Evolutionary conservation across 2,888 invertebrate species (phyloP), one percentile per base, ranked within the genome.

Genomic region (Synanthedon tipuliformis): DNA sequence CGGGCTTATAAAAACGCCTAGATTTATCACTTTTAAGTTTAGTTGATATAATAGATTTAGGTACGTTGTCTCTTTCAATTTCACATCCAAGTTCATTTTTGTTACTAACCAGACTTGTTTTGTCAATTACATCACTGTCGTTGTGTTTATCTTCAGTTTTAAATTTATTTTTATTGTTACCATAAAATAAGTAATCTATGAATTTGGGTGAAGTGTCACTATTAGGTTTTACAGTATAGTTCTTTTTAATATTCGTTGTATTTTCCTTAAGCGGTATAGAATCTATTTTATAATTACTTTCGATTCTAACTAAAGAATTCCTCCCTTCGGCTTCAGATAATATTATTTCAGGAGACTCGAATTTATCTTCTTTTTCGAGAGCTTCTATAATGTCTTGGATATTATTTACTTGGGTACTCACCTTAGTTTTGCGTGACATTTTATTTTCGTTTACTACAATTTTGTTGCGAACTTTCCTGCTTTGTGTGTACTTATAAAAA

Each of bases 331-430:
- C 76, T 60, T 69, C 79, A 51, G 61, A 62, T 48, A 81, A 65
- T 57, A 64, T 70, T 57, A 73, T 61, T 56, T 71, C 63, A 4
- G 66, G 56, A 41, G 59, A 54, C 54, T 59, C 60, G 53, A 58
- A 52, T 41, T 53, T 60, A 8, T 68, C 62, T 8, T 73, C 69
- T 48, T 57, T 63, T 59, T 83, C 75, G 53, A 85, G 60, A 50
- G 70, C 74, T 56, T 81, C 66, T 54, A 87, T 84, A 53, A 87
- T 78, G 58, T 87, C 86, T 50, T 69, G 73, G 59, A 87, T 86
- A 59, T 85, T 87, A 65, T 85, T 81, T 0, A 74, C 61, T 63
- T 62, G 75, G 54, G 66, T 67, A 57, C 71, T 61, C 55, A 48
- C 51, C 52, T 50, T 49, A 18, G 54, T 54, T 51, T 48, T 56